A percentile compares a stretch with the other conserved stretches of the same genome.
Evolutionary conservation across 1,140 invertebrate species (phyloP).

Genomic region (Batillaria attramentaria): DNA sequence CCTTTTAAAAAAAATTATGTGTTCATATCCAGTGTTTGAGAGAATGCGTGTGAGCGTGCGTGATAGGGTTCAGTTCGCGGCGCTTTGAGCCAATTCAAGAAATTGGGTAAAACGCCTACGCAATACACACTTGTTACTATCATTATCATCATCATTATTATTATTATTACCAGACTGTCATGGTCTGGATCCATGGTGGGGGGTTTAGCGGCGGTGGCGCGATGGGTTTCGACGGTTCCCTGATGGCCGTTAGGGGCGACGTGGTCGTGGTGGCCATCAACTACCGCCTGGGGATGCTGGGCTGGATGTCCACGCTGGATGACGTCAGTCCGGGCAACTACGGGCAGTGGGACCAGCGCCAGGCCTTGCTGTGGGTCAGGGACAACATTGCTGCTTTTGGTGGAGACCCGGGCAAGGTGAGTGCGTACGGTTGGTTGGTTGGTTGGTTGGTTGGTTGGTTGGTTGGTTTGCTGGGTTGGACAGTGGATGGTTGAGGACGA

Average conservation of each 20-base stretch:
- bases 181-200: slow-evolving; percentile 51
- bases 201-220: slow-evolving; percentile 34
- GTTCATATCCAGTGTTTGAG: neutral
- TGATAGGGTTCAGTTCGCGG: neutral
- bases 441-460: no score
- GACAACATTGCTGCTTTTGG: no score
- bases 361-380: no score
- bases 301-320: slow-evolving; percentile 76
- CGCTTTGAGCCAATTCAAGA: neutral
- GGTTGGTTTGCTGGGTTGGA: no score
- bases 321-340: neutral
- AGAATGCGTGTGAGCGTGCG: neutral
- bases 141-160: slow-evolving; percentile 25
- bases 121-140: neutral
- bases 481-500: no score
- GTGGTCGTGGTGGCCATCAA: slow-evolving; percentile 74
- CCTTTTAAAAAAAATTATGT: neutral
- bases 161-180: slow-evolving; percentile 13
- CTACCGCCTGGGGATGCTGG: slow-evolving; percentile 73
- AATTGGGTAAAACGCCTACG: neutral
- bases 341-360: no score
- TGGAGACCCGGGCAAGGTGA: no score
- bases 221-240: slow-evolving; percentile 58
- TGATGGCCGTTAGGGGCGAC: slow-evolving; percentile 64
- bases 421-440: no score